Base-by-base conservation (phyloP, 2,888 invertebrate species). In the Trichogramma dendrolimi region DNA sequence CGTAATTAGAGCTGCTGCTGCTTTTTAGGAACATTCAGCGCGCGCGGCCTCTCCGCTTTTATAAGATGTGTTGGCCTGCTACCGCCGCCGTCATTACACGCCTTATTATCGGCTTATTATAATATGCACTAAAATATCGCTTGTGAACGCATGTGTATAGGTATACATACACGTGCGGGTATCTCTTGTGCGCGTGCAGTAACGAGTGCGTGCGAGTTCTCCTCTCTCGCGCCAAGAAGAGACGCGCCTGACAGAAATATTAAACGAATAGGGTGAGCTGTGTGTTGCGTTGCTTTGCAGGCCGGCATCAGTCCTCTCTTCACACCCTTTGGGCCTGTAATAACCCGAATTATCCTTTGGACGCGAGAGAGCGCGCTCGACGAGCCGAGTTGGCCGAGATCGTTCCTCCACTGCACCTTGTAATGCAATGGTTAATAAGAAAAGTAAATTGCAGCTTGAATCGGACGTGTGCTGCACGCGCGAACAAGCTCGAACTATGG, bases 21-120 rank as follows among this genome's bases (percentile, higher is more conserved):
- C 27, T 27, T 74, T 78, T 78, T 78, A 77, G 71, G 71, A 73
- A 70, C 76, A 74, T 78, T 79, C 78, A 78, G 74, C 71, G 27
- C 27, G 74, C 69, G 73, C 75, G 77, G 77, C 27, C 27, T 27
- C 27, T 27, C 27, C 27, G 27, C 74, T 78, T 78, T 78, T 76
- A 70, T 71, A 73, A 70, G 75, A 74, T 78, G 78, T 79, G 78
- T 73, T 71, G 69, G 58, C 57, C 69, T 72, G 71, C 73, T 77
- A 77, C 75, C 76, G 75, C 68, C 47, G 68, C 73, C 73, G 77
- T 79, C 75, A 73, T 73, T 71, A 74, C 27, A 27, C 27, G 27
- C 27, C 27, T 75, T 74, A 78, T 78, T 79, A 79, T 77, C 79
- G 75, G 75, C 76, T 77, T 75, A 75, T 78, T 78, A 77, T 74